These are phyloP conservation scores for Porites rus DNA, from an alignment of 92 coral and sea anemone species.

Conservation along the genomic window DNA sequence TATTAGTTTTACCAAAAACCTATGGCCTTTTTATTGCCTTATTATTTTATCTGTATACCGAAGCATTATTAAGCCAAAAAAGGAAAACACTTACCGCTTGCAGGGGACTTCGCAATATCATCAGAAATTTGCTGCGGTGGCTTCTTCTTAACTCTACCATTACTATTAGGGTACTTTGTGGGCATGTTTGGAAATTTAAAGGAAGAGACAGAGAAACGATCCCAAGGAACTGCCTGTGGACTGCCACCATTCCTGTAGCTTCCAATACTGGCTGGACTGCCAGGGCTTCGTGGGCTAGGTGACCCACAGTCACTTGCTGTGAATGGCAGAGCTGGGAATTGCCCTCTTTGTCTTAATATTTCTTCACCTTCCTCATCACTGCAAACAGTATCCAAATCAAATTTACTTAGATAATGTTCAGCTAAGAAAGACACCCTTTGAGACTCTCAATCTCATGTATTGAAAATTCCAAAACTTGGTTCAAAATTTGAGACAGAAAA, in stretches of 20 bases:
- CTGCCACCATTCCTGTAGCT: constrained; percentile 57
- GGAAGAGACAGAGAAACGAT: constrained; percentile 34
- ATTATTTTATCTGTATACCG: too few relatives aligned
- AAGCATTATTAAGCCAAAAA: background rate
- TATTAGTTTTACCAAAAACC: background rate
- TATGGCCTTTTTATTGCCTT: background rate
- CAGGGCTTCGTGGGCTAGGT: constrained; percentile 41
- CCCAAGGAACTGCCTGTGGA: constrained; percentile 44
- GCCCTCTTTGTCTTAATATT: constrained; percentile 86
- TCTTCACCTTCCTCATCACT: constrained; percentile 99
- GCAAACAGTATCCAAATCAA: background rate
- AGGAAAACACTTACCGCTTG: constrained; percentile 22
- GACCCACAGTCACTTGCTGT: constrained; percentile 62
- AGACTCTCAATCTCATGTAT: too few relatives aligned
- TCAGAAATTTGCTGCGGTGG: background rate
- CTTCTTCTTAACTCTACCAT: constrained; percentile 56
- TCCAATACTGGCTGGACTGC: constrained; percentile 49
- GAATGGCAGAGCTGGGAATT: constrained; percentile 77
- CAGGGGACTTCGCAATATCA: constrained; percentile 33
- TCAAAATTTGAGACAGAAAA: too few relatives aligned
- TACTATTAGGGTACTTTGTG: constrained; percentile 52
- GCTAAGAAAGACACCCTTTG: too few relatives aligned
- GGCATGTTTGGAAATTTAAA: constrained; percentile 75
- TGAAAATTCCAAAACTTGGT: too few relatives aligned
- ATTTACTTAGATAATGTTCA: background rate